Evolutionary conservation across 2,113 vertebrate genomes (phyloP).

Genomic region (Ameiurus melas): DNA sequence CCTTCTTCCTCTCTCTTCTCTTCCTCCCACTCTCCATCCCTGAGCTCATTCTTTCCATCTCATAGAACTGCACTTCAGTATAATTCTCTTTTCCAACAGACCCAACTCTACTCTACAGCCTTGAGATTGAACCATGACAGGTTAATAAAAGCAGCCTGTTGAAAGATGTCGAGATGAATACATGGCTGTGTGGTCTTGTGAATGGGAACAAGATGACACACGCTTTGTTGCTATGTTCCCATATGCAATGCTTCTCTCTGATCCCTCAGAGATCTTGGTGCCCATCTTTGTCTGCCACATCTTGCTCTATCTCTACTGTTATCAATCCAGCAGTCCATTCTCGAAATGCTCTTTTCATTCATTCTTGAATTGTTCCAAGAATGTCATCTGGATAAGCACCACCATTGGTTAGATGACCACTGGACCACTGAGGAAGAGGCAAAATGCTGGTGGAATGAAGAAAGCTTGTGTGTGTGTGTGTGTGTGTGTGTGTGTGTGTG

Average conservation of each 20-base stretch:
- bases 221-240: slow-evolving; percentile 31
- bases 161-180: slow-evolving; percentile 39
- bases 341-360: not conserved
- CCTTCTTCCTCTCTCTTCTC: slow-evolving; percentile 35
- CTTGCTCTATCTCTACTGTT: slow-evolving; percentile 19
- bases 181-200: slow-evolving; percentile 40
- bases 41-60: slow-evolving; percentile 46
- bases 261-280: slow-evolving; percentile 17
- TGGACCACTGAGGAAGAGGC: not conserved
- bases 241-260: slow-evolving; percentile 19
- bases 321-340: not conserved
- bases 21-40: slow-evolving; percentile 42
- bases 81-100: slow-evolving; percentile 30
- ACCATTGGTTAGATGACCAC: slow-evolving; percentile 13
- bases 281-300: slow-evolving; percentile 9
- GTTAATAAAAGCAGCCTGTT: slow-evolving; percentile 49
- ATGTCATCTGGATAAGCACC: slow-evolving; percentile 32
- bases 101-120: slow-evolving; percentile 14
- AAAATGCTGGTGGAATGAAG: not conserved
- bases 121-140: slow-evolving; percentile 49
- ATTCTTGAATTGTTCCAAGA: not conserved
- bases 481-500: not conserved
- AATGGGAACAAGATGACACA: slow-evolving; percentile 33
- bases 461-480: not conserved
- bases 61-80: slow-evolving; percentile 28